Conservation (phyloP, 30 jellyfish, hydroid and myxozoan genomes). For the Hydractinia symbiolongicarpus region DNA sequence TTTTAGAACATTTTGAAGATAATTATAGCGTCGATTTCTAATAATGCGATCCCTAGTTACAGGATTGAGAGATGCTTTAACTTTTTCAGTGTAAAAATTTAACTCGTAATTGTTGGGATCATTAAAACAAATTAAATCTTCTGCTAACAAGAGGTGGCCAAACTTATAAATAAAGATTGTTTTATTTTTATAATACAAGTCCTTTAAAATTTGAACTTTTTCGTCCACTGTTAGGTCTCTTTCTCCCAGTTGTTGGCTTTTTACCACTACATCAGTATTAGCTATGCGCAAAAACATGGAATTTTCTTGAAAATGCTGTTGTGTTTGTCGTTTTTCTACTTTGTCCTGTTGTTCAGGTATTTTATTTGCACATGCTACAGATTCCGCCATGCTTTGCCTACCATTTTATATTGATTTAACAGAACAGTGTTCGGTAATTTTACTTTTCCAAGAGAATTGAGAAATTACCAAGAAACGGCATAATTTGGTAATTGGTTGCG, state of each 20-base stretch:
- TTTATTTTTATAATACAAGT: slow-evolving; percentile 3
- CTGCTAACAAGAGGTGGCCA: not conserved
- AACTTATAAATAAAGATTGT: slow-evolving; percentile 10
- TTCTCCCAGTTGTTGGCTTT: slow-evolving; percentile 32
- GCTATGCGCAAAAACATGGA: slow-evolving; percentile 3
- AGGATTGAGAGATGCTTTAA: not conserved
- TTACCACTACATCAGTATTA: slow-evolving; percentile 2
- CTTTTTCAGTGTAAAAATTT: not conserved
- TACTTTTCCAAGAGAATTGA: no score
- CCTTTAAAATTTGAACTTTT: slow-evolving; percentile 15
- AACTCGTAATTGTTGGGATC: slow-evolving; percentile 9
- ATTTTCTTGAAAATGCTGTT: no score
- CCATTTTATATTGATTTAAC: no score
- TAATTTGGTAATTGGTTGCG: no score
- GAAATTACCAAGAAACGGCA: no score
- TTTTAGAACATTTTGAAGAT: not conserved
- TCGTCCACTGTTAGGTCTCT: slow-evolving; percentile 21
- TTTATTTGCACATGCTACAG: no score
- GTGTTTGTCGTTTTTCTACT: no score
- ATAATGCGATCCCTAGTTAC: not conserved
- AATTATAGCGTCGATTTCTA: slow-evolving; percentile 16
- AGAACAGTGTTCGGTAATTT: no score
- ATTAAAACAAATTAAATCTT: slow-evolving; percentile 6
- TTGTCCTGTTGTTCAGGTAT: no score
- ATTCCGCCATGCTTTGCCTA: no score